Evolutionary conservation across 2,888 invertebrate species (phyloP), one percentile per base, ranked within the genome.

Genomic region (Desoria tigrina): DNA sequence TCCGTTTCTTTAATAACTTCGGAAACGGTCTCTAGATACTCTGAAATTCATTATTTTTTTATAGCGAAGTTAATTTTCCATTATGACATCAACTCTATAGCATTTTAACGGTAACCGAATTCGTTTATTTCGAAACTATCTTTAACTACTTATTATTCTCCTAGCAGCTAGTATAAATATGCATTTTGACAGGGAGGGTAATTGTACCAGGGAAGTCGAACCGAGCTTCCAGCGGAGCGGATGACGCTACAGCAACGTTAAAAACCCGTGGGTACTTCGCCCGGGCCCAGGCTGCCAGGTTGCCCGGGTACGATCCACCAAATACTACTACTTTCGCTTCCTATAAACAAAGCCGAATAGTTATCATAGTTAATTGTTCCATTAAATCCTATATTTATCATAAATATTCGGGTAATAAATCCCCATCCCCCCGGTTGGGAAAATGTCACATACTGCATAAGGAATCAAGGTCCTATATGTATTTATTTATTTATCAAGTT

Each of bases 301-400:
- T 79, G 27, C 82, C 83, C 59, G 83, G 79, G 74, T 84, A 83
- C 1, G 82, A 82, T 23, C 83, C 83, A 23, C 83, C 83, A 74
- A 83, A 83, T 26, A 80, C 79, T 50, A 83, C 80, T 45, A 45
- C 45, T 16, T 45, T 45, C n/a, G 45, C 21, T 6, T 45, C 45
- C 45, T 45, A 16, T n/a, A 45, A 4, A 45, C 4, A 32, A 32
- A 32, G 6, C 11, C 11, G 11, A 32, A 32, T 32, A 32, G 32
- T 32, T 32, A n/a, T n/a, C n/a, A n/a, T n/a, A n/a, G n/a, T 32
- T 32, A 32, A 32, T 32, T 32, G 11, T 7, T 32, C 79, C 82
- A 81, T 65, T 23, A 39, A 42, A 32, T 32, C 32, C 32, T 24
- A 28, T 28, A 23, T 23, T 32, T n/a, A 56, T 14, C 21, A 56